Evolutionary conservation across 2,888 invertebrate species (phyloP).

Genomic region (Trichopoda pennipes): DNA sequence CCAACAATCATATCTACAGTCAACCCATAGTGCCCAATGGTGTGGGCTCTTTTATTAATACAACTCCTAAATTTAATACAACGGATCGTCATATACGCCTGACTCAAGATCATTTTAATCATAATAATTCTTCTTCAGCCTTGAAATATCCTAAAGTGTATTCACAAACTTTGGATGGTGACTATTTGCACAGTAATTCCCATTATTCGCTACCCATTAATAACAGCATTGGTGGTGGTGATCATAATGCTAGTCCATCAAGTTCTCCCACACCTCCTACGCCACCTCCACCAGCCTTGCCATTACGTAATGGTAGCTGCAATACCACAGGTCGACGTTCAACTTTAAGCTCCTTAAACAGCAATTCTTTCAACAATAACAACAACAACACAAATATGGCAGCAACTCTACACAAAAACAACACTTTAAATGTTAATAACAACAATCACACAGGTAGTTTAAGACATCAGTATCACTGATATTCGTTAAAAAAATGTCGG

Average conservation of each 20-base stretch:
- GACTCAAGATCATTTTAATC: slow-evolving; percentile 80
- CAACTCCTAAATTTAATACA: slow-evolving; percentile 70
- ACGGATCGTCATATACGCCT: slow-evolving; percentile 76
- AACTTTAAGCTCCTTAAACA: slow-evolving; percentile 71
- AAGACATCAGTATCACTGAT: slow-evolving; percentile 78
- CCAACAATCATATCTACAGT: slow-evolving; percentile 77
- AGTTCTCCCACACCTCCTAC: slow-evolving; percentile 79
- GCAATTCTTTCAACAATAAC: slow-evolving; percentile 52
- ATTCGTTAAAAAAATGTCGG: slow-evolving; percentile 75
- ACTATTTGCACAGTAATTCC: slow-evolving; percentile 80
- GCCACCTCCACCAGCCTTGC: slow-evolving; percentile 77
- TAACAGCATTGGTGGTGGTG: slow-evolving; percentile 71
- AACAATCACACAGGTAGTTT: slow-evolving; percentile 75
- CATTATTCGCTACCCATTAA: slow-evolving; percentile 80
- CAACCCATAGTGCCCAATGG: slow-evolving; percentile 77
- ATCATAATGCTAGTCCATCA: slow-evolving; percentile 72
- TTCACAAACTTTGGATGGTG: slow-evolving; percentile 68
- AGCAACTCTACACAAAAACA: slow-evolving; percentile 48
- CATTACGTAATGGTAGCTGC: slow-evolving; percentile 77
- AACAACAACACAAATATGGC: slow-evolving; percentile 52
- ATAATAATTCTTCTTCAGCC: slow-evolving; percentile 71
- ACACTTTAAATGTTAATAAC: slow-evolving; percentile 70
- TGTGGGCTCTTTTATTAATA: slow-evolving; percentile 57
- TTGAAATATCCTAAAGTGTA: slow-evolving; percentile 68
- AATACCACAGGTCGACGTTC: slow-evolving; percentile 78